phyloP scores from a whole-genome alignment of 2,888 invertebrate species.

The Campoletis raptor region DNA sequence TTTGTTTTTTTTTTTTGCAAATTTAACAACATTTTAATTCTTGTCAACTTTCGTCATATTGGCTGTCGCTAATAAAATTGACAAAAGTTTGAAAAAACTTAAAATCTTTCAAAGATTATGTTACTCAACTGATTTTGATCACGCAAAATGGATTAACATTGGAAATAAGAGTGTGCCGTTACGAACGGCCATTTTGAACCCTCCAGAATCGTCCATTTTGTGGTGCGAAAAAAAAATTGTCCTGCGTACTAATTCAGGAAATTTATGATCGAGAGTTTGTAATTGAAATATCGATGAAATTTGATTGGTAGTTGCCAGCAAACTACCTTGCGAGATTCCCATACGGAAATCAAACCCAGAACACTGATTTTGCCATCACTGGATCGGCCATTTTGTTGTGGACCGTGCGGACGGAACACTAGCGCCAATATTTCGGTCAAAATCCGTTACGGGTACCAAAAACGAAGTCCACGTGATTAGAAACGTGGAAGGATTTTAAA shows the following conservation, averaged over 20 bases:
- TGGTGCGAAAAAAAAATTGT: not conserved
- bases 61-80: not conserved
- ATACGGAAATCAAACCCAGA: not conserved
- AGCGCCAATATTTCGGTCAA: constrained; percentile 8
- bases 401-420: not conserved
- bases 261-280: not conserved
- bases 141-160: not conserved
- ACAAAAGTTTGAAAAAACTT: not conserved
- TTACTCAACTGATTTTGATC: not conserved
- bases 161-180: not conserved
- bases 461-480: not conserved
- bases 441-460: not conserved
- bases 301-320: constrained; percentile 43
- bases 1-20: not conserved
- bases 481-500: not conserved
- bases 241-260: not conserved
- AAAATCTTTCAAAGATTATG: not conserved
- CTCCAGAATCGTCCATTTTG: not conserved
- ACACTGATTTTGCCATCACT: constrained; percentile 4
- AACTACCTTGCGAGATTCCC: not conserved
- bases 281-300: not conserved
- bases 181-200: constrained; percentile 8
- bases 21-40: not conserved
- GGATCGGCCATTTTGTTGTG: constrained; percentile 25
- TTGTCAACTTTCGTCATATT: not conserved